Evolutionary conservation across 2,797 vertebrate species (phyloP), one percentile per base, ranked within the genome.

Genomic region (Florisuga fusca): DNA sequence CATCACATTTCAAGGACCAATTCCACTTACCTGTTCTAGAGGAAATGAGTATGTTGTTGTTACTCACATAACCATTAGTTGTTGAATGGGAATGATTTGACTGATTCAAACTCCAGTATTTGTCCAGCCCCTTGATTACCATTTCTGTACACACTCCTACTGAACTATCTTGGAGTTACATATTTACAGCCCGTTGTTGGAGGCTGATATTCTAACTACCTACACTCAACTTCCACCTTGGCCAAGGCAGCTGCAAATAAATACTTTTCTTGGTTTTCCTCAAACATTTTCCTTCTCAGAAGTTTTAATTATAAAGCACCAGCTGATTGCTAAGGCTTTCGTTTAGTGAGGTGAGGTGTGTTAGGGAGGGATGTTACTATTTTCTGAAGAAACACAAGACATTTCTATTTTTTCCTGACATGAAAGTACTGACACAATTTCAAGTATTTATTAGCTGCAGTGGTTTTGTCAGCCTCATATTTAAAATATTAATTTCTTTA

Each of bases 401-500:
- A 50, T 34, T 7, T 33, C 6, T 38, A 19, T 9, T 57, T n/a
- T 45, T 93, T 77, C 57, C 66, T 71, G 34, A 34, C 17, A 2
- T 26, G 31, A 51, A 34, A 82, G 12, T 31, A 82, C 38, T 50
- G 64, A 87, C 26, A 62, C 36, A 75, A 62, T 23, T 38, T 69
- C 54, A 91, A 90, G 36, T 36, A n/a, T 31, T 86, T 50, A n/a
- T 29, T 71, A 77, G 21, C 25, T 80, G n/a, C 22, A 38, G 8
- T 48, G 43, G 20, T 58, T 68, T 73, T 75, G 22, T 68, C 76
- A 85, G 58, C 12, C 27, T 89, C 43, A 45, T 13, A 64, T 43
- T 68, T 72, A 85, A 74, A 54, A 66, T 48, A 90, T 71, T 57
- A 77, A 90, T 55, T 89, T 53, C 48, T 84, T 69, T 57, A 79